These are phyloP conservation scores for Orycteropus afer DNA, from an alignment of 2,113 vertebrate species.

Conservation along the genomic window DNA sequence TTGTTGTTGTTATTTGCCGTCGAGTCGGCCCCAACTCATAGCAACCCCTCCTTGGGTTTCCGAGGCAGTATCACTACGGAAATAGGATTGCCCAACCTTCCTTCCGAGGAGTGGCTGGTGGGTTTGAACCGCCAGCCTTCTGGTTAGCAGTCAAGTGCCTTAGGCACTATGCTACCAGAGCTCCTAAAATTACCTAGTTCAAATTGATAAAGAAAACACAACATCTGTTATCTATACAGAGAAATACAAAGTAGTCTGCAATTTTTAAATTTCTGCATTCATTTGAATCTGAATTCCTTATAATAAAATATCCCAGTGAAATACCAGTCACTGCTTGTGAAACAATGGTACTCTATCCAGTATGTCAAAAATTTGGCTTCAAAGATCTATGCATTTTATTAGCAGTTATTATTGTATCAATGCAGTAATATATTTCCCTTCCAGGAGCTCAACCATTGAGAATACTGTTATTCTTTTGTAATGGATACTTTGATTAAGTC, in stretches of 20 bases:
- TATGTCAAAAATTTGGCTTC: constrained; percentile 68
- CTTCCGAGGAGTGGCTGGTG: no score
- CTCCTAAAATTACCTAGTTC: constrained; percentile 66
- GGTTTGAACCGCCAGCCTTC: no score
- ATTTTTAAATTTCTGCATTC: constrained; percentile 73
- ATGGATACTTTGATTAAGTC: constrained; percentile 65
- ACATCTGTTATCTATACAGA: constrained; percentile 67
- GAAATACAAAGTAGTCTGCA: constrained; percentile 62
- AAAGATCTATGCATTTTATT: constrained; percentile 72
- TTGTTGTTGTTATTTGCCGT: no score
- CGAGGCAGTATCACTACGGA: no score
- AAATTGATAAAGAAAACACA: constrained; percentile 57
- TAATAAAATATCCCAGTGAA: constrained; percentile 73
- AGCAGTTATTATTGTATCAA: constrained; percentile 70
- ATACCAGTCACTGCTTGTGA: constrained; percentile 61
- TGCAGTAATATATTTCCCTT: constrained; percentile 43
- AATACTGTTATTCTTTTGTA: constrained; percentile 63
- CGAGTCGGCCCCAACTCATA: no score
- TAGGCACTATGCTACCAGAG: no score
- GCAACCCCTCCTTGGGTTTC: no score
- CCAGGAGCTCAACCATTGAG: constrained; percentile 60
- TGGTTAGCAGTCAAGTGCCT: no score
- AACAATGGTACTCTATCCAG: constrained; percentile 66
- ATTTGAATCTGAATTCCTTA: constrained; percentile 78
- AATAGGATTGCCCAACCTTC: no score